These are phyloP conservation scores for Chromoteleia sp. DNA, from an alignment of 2,888 invertebrate species.

Conservation along the genomic window DNA sequence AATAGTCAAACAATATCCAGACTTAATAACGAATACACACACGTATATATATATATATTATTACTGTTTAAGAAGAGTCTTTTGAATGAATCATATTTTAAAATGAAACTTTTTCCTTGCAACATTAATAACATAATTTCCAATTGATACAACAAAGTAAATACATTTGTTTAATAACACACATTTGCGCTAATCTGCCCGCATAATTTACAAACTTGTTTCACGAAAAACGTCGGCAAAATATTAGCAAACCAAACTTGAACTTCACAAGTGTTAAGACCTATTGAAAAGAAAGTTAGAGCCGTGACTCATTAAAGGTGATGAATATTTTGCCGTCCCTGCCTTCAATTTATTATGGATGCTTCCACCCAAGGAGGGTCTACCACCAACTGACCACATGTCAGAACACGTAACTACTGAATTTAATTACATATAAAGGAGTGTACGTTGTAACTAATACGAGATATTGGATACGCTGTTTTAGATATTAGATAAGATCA, in stretches of 20 bases:
- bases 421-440: conserved; percentile 33
- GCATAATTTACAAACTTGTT: not conserved
- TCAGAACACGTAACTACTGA: conserved; percentile 11
- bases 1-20: too few relatives aligned
- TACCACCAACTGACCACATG: conserved; percentile 36
- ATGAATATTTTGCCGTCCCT: conserved; percentile 42
- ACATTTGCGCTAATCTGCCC: not conserved
- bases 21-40: too few relatives aligned
- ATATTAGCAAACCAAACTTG: not conserved
- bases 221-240: not conserved
- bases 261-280: not conserved
- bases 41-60: too few relatives aligned
- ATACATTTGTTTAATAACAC: too few relatives aligned
- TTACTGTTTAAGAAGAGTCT: too few relatives aligned
- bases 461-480: not conserved
- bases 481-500: not conserved
- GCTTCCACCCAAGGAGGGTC: conserved; percentile 21
- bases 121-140: too few relatives aligned
- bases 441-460: conserved; percentile 5
- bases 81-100: too few relatives aligned
- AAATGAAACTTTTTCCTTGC: too few relatives aligned
- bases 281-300: conserved; percentile 7
- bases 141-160: too few relatives aligned
- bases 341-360: conserved; percentile 38
- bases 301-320: conserved; percentile 41